Base-by-base conservation (phyloP, 1,140 invertebrate species). In the Orchestia grillus region DNA sequence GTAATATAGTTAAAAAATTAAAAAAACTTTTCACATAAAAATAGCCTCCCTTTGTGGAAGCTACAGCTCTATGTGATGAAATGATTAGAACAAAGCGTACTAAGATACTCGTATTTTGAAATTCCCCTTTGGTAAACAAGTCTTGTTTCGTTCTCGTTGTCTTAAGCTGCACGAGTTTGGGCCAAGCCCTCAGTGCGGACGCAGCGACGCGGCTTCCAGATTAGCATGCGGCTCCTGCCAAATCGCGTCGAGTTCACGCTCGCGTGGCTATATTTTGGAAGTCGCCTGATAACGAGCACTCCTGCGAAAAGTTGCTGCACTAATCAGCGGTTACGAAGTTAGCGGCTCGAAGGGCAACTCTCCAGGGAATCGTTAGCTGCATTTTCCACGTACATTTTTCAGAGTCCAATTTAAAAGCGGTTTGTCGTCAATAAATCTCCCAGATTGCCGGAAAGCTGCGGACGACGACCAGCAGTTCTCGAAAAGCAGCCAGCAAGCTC, bases 241-340 rank as follows among this genome's bases (percentile, higher is more conserved):
- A 77, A 77, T 77, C 62, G 11, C 62, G 36, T 77, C 36, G 11
- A 77, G 62, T 77, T 77, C 62, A 36, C 62, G 62, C 62, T 77
- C 36, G 62, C 62, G 62, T 28, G 11, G 62, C 62, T 28, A 77
- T 77, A 77, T 77, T 77, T 77, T 77, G 62, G 36, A 77, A 77
- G 62, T 36, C 62, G 1, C 28, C 28, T 28, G 62, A 77, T 77
- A 77, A 77, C 62, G 62, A 77, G 15, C 62, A 77, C 62, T 77
- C 11, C 15, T 77, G 28, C 15, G 62, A 77, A 77, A 77, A 77
- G 62, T 77, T 77, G 62, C 62, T 77, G 62, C 62, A 77, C 62
- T 77, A 77, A 77, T 77, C 62, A 77, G 62, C 62, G 62, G 62
- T 77, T 77, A 77, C 62, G 62, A 77, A 77, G 62, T 77, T 77